phyloP scores from a whole-genome alignment of 2,797 vertebrate genomes.

The Enteromius viviparus region DNA sequence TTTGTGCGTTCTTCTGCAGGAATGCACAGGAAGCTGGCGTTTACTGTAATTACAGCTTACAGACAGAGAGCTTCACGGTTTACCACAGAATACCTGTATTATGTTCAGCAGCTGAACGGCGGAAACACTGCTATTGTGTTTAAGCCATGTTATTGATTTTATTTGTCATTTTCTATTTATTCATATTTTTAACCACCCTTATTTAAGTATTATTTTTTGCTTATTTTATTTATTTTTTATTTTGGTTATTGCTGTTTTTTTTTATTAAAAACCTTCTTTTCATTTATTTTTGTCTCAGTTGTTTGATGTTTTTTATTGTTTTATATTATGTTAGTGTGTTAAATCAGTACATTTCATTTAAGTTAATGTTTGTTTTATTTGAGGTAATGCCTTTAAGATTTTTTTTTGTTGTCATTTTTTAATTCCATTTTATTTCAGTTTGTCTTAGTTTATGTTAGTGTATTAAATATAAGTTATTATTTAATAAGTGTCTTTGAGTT shows the following conservation, averaged over 20 bases:
- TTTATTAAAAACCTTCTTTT: no score
- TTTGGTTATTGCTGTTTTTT: no score
- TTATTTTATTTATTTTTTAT: not conserved
- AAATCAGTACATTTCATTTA: no score
- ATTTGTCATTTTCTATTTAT: not conserved
- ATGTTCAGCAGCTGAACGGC: not conserved
- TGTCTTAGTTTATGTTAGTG: not conserved
- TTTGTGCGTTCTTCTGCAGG: slow-evolving; percentile 9
- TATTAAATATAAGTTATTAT: no score
- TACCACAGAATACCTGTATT: not conserved
- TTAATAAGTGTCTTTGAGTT: no score
- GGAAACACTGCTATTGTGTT: not conserved
- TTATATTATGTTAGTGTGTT: no score
- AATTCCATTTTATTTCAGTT: not conserved
- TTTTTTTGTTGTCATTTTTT: no score
- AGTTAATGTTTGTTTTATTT: no score
- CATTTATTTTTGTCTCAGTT: no score
- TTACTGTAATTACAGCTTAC: slow-evolving; percentile 55
- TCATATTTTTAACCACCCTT: not conserved
- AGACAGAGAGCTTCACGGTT: slow-evolving; percentile 22
- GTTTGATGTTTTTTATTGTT: no score
- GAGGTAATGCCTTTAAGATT: no score
- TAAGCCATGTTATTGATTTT: not conserved
- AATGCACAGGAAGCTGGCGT: slow-evolving; percentile 42
- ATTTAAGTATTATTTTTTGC: not conserved